A percentile compares a stretch with the other conserved stretches of the same genome.
phyloP scores from a whole-genome alignment of 2,113 vertebrate genomes.

The Eudyptes chrysolophus region DNA sequence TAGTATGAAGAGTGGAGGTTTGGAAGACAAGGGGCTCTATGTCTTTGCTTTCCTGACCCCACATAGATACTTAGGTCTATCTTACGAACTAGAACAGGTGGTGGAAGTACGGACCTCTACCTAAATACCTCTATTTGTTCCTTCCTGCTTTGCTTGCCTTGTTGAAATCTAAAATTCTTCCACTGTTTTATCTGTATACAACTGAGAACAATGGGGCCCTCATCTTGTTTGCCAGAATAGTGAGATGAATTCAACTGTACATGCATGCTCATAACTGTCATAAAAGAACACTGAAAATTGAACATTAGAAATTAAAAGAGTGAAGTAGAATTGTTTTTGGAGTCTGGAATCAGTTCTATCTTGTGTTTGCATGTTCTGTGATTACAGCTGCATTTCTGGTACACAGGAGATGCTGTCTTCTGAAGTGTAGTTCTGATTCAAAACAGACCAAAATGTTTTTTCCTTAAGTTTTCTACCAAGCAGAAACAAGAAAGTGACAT shows the following conservation, averaged over 20 bases:
- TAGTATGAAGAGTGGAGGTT: not conserved
- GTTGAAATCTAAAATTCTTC: not conserved
- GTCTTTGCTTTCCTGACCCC: not conserved
- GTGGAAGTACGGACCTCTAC: not conserved
- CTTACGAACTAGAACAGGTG: not conserved
- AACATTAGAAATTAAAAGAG: not conserved
- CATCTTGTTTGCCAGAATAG: not conserved
- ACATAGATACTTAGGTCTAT: not conserved
- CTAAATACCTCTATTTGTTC: not conserved
- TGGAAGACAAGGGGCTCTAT: not conserved
- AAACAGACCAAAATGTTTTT: not conserved
- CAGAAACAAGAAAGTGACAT: not conserved
- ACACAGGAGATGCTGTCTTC: not conserved
- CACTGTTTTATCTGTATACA: not conserved
- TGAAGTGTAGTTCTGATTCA: not conserved
- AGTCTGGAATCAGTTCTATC: not conserved
- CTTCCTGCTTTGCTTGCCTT: not conserved
- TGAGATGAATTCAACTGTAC: not conserved
- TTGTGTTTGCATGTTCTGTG: not conserved
- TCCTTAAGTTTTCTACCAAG: not conserved
- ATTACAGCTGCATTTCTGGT: not conserved
- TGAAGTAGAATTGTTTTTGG: not conserved
- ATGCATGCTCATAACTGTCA: not conserved
- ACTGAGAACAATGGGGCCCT: not conserved
- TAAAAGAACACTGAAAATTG: not conserved